A percentile compares a stretch with the other conserved stretches of the same genome.
These are phyloP conservation scores for Heliocidaris erythrogramma DNA, from an alignment of 35 echinoderm and acorn worm genomes.

Conservation along the genomic window DNA sequence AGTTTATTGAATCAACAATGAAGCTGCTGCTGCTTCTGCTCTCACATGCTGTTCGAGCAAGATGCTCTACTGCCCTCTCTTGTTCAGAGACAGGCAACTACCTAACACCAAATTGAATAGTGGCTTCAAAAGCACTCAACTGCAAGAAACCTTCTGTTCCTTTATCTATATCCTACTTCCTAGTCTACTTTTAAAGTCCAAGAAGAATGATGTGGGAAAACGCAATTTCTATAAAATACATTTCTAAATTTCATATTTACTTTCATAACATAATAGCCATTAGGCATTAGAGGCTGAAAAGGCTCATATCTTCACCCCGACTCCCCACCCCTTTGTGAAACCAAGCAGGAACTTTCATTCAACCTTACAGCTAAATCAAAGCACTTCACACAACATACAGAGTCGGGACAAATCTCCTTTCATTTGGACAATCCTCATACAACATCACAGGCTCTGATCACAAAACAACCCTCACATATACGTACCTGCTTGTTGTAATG, in stretches of 20 bases:
- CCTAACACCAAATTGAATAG: too few species aligned
- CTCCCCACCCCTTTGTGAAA: neutral
- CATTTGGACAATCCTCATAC: neutral
- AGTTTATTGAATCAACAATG: too few species aligned
- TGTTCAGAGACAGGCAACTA: neutral
- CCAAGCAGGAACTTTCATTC: neutral
- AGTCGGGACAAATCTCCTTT: neutral
- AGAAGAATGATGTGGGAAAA: too few species aligned
- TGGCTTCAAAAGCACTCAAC: too few species aligned
- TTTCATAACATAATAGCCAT: neutral
- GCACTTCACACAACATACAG: neutral
- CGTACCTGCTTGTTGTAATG: constrained; percentile 52
- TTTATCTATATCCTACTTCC: too few species aligned
- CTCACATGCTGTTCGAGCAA: neutral
- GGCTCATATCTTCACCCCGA: neutral
- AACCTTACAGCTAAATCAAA: neutral
- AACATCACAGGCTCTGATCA: neutral
- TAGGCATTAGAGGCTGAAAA: neutral
- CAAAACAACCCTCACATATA: neutral
- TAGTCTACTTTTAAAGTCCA: too few species aligned
- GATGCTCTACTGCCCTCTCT: neutral
- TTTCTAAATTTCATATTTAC: neutral
- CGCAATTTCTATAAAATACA: too few species aligned
- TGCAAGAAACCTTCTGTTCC: too few species aligned
- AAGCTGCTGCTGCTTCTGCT: too few species aligned